Evolutionary conservation across 1,140 invertebrate species (phyloP), one percentile per base, ranked within the genome.

Genomic region (Orius insidiosus): DNA sequence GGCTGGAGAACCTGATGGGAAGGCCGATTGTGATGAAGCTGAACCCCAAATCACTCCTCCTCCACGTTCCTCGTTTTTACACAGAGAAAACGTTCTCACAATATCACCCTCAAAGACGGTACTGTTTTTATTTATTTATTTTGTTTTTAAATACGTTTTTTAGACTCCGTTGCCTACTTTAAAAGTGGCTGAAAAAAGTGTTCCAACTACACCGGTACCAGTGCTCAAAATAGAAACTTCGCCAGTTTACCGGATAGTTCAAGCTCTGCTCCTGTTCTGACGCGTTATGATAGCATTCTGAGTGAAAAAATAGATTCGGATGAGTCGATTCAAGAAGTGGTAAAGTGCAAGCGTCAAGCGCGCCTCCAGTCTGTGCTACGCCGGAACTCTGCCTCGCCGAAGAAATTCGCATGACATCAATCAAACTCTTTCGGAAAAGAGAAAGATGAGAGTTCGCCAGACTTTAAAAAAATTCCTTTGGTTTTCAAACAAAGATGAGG

Each of bases 401-500:
- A 15, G 41, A 30, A 43, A 43, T n/a, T 43, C 41, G 2, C 31
- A n/a, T 6, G 41, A 43, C n/a, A 30, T 16, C 24, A 43, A 31
- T 32, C 16, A 18, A 11, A 30, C 35, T n/a, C n/a, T 18, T 11
- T 10, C 13, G 11, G 78, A 81, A 54, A 78, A 79, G 55, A 78
- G 81, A 49, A 82, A 82, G 56, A 44, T 62, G 76, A 5, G 78
- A 78, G 48, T 63, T 76, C 39, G 76, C 76, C 1, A 69, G 54
- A 87, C 81, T 0, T 66, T 88, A n/a, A 81, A 83, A 54, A 86
- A 85, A 54, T 74, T 88, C 32, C 59, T 88, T 5, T 66, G 84
- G 35, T 78, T 87, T 15, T 51, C 47, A n/a, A 55, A 49, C 30
- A 34, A 51, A 36, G 53, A 54, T 10, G 53, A 77, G 54, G 75